A percentile compares a stretch with the other conserved stretches of the same genome.
These are phyloP conservation scores for Gallinago nigripennis DNA, from an alignment of 2,797 vertebrate species.

Conservation along the genomic window DNA sequence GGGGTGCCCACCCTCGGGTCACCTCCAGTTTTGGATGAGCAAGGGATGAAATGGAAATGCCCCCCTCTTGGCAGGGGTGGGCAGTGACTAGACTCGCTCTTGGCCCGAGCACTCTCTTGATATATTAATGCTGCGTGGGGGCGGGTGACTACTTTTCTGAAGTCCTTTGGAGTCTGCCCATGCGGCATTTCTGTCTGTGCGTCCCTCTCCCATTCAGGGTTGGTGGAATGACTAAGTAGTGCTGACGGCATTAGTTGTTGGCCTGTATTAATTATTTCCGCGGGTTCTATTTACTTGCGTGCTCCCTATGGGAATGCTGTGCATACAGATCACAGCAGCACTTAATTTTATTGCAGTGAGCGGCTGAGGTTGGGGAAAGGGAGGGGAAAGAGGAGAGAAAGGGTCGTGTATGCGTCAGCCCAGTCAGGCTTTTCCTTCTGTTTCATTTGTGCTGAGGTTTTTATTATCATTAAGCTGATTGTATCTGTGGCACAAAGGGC, in stretches of 20 bases:
- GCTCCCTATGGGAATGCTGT: slow-evolving; percentile 51
- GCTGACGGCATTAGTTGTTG: slow-evolving; percentile 35
- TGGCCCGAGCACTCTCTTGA: not conserved
- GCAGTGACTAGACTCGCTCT: not conserved
- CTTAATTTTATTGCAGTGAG: slow-evolving; percentile 59
- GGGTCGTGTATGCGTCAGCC: slow-evolving; percentile 45
- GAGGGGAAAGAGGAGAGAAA: slow-evolving; percentile 20
- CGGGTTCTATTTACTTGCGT: slow-evolving; percentile 27
- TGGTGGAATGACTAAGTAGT: slow-evolving; percentile 47
- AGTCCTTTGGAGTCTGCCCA: not conserved
- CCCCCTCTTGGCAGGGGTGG: not conserved
- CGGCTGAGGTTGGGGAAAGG: not conserved
- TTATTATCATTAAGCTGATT: slow-evolving; percentile 73
- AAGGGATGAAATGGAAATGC: not conserved
- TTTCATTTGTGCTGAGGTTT: slow-evolving; percentile 67
- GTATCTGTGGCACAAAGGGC: slow-evolving; percentile 73
- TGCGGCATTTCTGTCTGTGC: not conserved
- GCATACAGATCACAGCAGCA: slow-evolving; percentile 36
- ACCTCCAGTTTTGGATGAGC: not conserved
- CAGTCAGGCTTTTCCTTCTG: slow-evolving; percentile 62
- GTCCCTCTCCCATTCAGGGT: not conserved
- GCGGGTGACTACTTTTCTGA: not conserved
- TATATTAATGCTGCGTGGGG: not conserved
- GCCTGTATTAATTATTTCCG: slow-evolving; percentile 56
- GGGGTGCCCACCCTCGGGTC: not conserved